Evolutionary conservation across 2,888 invertebrate genomes (phyloP).

Genomic region (Drosophila koepferae): DNA sequence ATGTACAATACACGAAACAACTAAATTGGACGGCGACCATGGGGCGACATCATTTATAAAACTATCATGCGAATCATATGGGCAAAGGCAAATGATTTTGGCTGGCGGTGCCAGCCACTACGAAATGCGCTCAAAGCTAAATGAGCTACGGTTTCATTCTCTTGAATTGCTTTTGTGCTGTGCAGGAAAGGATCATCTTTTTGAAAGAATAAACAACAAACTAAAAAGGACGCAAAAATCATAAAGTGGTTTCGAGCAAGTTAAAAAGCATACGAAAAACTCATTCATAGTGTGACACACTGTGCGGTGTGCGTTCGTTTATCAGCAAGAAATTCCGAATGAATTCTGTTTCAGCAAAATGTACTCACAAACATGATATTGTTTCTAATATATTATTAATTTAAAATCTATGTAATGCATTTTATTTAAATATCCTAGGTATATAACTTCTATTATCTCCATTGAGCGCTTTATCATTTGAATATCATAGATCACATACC

Average conservation of each 20-base stretch:
- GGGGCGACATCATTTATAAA: conserved; percentile 33
- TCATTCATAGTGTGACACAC: conserved; percentile 72
- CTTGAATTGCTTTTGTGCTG: conserved; percentile 70
- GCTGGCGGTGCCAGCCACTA: conserved; percentile 35
- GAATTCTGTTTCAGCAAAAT: not conserved
- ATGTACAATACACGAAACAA: conserved; percentile 25
- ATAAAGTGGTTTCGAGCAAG: conserved; percentile 79
- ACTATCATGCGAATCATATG: conserved; percentile 33
- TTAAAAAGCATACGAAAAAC: conserved; percentile 61
- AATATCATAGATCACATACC: conserved; percentile 39
- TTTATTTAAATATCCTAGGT: not conserved
- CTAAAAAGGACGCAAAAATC: conserved; percentile 73
- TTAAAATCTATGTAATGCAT: not conserved
- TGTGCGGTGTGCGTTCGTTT: conserved; percentile 26
- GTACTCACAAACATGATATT: not conserved
- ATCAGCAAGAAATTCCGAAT: not conserved
- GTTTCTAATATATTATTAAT: not conserved
- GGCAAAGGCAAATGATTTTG: conserved; percentile 56
- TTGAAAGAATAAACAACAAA: conserved; percentile 59
- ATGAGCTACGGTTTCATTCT: conserved; percentile 81
- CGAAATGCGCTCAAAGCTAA: conserved; percentile 56
- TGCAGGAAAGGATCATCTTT: conserved; percentile 80
- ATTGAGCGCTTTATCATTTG: not conserved
- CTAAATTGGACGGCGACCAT: conserved; percentile 32
- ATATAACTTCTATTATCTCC: not conserved